Evolutionary conservation across 2,888 invertebrate species (phyloP).

Genomic region (Andrena marginata): DNA sequence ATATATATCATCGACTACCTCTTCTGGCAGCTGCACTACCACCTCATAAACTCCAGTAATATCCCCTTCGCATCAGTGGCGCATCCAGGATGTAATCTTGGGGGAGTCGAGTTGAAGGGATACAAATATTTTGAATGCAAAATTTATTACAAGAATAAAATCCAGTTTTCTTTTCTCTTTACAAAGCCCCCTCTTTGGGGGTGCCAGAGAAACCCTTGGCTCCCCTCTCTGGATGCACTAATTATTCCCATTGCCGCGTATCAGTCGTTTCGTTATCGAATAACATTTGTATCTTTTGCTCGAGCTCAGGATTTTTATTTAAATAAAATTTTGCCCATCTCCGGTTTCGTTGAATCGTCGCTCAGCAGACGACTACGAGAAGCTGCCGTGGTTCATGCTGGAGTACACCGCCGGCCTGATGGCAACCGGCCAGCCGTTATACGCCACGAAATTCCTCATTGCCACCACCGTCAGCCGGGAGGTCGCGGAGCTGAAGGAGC

Average conservation of each 20-base stretch:
- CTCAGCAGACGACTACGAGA: slow-evolving; percentile 55
- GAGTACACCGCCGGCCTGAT: slow-evolving; percentile 81
- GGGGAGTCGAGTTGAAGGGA: too few relatives aligned
- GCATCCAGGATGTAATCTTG: too few relatives aligned
- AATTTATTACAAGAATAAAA: too few relatives aligned
- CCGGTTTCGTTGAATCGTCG: background rate
- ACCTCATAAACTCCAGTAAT: slow-evolving; percentile 65
- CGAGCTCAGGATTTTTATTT: background rate
- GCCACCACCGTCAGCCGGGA: slow-evolving; percentile 69
- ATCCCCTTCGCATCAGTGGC: background rate
- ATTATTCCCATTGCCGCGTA: too few relatives aligned
- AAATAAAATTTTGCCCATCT: too few relatives aligned
- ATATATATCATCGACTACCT: slow-evolving; percentile 58
- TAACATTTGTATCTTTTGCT: too few relatives aligned
- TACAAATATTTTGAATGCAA: too few relatives aligned
- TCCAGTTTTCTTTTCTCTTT: too few relatives aligned
- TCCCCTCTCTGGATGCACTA: too few relatives aligned
- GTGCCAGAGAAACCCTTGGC: too few relatives aligned
- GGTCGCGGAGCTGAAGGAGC: background rate
- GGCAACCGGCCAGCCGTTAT: slow-evolving; percentile 76
- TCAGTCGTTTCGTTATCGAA: too few relatives aligned
- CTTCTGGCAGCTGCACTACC: slow-evolving; percentile 64
- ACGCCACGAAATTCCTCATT: slow-evolving; percentile 77
- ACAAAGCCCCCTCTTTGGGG: too few relatives aligned
- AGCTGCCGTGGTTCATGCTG: slow-evolving; percentile 78